phyloP scores from a whole-genome alignment of 1,140 invertebrate species.

The Aphelinus atriplicis region DNA sequence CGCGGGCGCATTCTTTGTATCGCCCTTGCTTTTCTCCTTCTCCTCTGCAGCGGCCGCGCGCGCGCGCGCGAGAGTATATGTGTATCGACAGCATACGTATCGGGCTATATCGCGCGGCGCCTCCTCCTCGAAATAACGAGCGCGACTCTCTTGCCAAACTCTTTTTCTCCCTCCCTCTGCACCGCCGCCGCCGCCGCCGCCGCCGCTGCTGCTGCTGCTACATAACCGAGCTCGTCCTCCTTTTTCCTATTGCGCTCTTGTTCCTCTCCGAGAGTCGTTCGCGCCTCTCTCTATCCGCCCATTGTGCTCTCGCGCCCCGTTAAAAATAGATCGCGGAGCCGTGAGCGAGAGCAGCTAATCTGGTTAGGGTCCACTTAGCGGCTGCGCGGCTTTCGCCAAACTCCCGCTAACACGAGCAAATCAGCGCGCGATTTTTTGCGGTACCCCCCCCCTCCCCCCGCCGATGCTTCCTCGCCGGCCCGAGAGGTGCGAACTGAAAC shows the following conservation, averaged over 20 bases:
- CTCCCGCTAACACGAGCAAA: too few relatives aligned
- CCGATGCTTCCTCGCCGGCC: too few relatives aligned
- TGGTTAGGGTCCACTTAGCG: slow-evolving; percentile 62
- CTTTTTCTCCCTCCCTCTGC: slow-evolving; percentile 15
- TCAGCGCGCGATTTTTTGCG: too few relatives aligned
- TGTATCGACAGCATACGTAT: too few relatives aligned
- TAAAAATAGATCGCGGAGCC: slow-evolving; percentile 58
- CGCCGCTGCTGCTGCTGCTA: too few relatives aligned
- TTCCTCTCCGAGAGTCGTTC: not conserved
- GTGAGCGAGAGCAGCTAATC: slow-evolving; percentile 55
- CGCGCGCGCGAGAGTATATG: not conserved
- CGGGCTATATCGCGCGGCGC: slow-evolving; percentile 7
- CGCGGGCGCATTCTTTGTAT: not conserved
- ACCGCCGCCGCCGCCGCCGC: not conserved
- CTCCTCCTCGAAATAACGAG: slow-evolving; percentile 18
- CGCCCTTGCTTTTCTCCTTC: not conserved
- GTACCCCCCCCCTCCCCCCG: not conserved
- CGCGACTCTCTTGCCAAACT: not conserved
- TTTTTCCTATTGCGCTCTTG: too few relatives aligned
- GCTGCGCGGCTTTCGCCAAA: too few relatives aligned
- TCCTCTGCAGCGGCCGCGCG: too few relatives aligned
- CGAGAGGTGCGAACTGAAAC: too few relatives aligned
- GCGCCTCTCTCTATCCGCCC: not conserved
- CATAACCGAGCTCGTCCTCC: not conserved
- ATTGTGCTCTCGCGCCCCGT: slow-evolving; percentile 45